phyloP scores from a whole-genome alignment of 2,888 invertebrate species.

The Leptopilina syphax region DNA sequence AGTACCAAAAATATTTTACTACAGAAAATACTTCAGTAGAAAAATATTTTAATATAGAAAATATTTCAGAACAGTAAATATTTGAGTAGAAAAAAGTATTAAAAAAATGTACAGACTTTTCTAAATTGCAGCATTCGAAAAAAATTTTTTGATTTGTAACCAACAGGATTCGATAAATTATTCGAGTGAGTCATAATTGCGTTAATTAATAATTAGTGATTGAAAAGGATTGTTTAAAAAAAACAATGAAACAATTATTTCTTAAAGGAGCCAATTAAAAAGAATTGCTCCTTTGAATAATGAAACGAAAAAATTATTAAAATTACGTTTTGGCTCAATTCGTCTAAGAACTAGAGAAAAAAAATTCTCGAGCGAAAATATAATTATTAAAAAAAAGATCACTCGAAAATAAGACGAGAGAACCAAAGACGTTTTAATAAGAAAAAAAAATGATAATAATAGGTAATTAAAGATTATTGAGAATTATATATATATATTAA shows the following conservation, averaged over 20 bases:
- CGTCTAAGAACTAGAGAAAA: conserved; percentile 45
- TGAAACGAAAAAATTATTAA: conserved; percentile 67
- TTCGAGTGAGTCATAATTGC: background rate
- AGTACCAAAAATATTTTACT: too few species aligned
- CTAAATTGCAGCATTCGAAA: too few species aligned
- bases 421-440: conserved; percentile 56
- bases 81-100: too few species aligned
- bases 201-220: conserved; percentile 50
- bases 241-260: background rate
- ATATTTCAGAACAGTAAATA: too few species aligned
- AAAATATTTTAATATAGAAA: too few species aligned
- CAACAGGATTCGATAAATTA: background rate
- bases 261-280: conserved; percentile 28
- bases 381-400: conserved; percentile 47
- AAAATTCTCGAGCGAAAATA: conserved; percentile 55
- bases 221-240: conserved; percentile 15
- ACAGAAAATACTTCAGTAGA: too few species aligned
- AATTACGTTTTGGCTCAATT: conserved; percentile 53
- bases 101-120: too few species aligned
- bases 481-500: conserved; percentile 61
- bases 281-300: conserved; percentile 69
- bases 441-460: conserved; percentile 40
- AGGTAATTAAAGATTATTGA: conserved; percentile 68
- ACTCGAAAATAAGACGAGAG: conserved; percentile 62
- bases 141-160: too few species aligned